These are phyloP conservation scores for Lydus trimaculatus DNA, from an alignment of 2,888 invertebrate species.

Conservation along the genomic window DNA sequence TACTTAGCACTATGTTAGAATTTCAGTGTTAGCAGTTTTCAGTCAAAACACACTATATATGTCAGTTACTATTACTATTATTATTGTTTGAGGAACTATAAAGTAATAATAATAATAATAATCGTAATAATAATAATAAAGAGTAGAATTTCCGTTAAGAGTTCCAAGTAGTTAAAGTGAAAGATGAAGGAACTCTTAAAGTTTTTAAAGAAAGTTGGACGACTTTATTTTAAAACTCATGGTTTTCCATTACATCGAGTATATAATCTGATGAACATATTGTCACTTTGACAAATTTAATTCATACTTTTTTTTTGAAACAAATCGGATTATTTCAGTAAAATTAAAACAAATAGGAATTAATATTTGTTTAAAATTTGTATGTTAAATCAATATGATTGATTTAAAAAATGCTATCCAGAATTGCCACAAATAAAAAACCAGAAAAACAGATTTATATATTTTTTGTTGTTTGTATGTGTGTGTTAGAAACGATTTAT, in stretches of 20 bases:
- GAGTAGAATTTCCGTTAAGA: not conserved
- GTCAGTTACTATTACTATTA: not conserved
- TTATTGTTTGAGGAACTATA: not conserved
- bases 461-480: no score
- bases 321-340: not conserved
- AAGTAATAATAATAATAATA: not conserved
- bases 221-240: not conserved
- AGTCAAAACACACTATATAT: not conserved
- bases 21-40: not conserved
- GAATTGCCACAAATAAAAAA: not conserved
- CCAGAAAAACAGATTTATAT: no score
- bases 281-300: not conserved
- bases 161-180: not conserved
- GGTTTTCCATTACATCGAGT: conserved; percentile 2
- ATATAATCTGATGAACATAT: not conserved
- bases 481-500: not conserved
- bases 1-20: not conserved
- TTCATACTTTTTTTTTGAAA: not conserved
- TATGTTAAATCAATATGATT: not conserved
- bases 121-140: not conserved
- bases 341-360: not conserved
- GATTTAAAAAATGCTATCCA: not conserved
- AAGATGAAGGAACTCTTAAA: not conserved
- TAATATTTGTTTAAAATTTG: not conserved
- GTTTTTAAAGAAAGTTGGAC: not conserved